A percentile compares a stretch with the other conserved stretches of the same genome.
These are phyloP conservation scores for Lagocephalus sceleratus DNA, from an alignment of 2,797 vertebrate species.

Conservation along the genomic window DNA sequence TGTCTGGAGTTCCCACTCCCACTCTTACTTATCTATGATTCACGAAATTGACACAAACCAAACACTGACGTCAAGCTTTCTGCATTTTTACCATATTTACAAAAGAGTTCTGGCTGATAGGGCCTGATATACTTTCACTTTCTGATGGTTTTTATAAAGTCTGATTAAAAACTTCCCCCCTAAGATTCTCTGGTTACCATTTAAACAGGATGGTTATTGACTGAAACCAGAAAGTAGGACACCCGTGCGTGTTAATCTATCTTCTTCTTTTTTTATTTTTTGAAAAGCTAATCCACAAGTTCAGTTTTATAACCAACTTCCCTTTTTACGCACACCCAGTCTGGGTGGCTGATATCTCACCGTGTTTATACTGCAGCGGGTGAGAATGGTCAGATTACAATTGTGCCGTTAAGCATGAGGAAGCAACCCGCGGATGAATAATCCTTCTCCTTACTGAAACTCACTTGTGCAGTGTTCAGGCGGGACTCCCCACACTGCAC, in stretches of 20 bases:
- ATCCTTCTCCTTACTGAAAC: conserved; percentile 59
- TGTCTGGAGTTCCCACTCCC: too few species aligned
- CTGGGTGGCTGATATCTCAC: conserved; percentile 2
- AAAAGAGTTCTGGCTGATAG: neutral
- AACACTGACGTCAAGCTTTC: neutral
- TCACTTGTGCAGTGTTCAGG: conserved; percentile 11
- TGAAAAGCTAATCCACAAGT: neutral
- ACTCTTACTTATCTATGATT: neutral
- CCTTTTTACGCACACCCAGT: neutral
- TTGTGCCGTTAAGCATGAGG: neutral
- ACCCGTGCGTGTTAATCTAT: too few species aligned
- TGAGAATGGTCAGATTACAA: conserved; percentile 5
- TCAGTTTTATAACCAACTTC: neutral
- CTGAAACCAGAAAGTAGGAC: too few species aligned
- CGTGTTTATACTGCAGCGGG: conserved; percentile 6
- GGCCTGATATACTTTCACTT: neutral
- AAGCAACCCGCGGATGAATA: conserved; percentile 23
- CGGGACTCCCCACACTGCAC: conserved; percentile 8
- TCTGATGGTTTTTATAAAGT: too few species aligned
- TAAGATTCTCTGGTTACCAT: too few species aligned
- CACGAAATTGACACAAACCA: neutral
- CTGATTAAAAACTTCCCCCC: too few species aligned
- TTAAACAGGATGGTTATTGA: too few species aligned
- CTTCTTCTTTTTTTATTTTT: too few species aligned
- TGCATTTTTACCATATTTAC: neutral